Evolutionary conservation across 1,140 invertebrate species (phyloP).

Genomic region (Coenobita brevimanus): DNA sequence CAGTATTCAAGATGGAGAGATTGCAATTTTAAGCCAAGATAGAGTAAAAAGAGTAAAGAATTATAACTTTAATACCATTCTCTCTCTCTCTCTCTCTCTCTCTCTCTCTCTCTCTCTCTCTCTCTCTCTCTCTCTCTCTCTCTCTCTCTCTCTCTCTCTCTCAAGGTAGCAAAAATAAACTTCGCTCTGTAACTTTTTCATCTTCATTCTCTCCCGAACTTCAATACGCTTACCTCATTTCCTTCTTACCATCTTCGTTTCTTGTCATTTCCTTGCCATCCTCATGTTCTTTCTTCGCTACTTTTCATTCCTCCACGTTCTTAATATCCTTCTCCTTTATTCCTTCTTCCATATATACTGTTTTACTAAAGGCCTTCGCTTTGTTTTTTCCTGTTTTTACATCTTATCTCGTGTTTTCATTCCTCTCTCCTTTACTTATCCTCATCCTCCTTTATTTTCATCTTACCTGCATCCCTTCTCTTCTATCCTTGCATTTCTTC

Average conservation of each 20-base stretch:
- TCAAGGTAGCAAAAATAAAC: neutral
- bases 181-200: neutral
- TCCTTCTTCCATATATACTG: neutral
- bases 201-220: neutral
- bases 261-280: too few relatives aligned
- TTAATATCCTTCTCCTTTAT: too few relatives aligned
- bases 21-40: too few relatives aligned
- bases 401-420: too few relatives aligned
- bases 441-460: neutral
- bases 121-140: neutral
- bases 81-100: neutral
- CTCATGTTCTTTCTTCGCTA: too few relatives aligned
- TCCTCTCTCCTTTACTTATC: neutral
- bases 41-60: too few relatives aligned
- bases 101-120: neutral
- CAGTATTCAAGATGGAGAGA: too few relatives aligned
- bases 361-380: neutral
- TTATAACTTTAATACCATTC: neutral
- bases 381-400: neutral
- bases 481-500: neutral
- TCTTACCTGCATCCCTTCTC: neutral
- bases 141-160: neutral
- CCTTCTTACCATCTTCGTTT: too few relatives aligned
- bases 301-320: too few relatives aligned
- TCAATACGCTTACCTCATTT: too few relatives aligned